Percentiles rank a stretch among this genome's conserved stretches.
phyloP scores from a whole-genome alignment of 1,140 invertebrate genomes.

The Physella acuta region DNA sequence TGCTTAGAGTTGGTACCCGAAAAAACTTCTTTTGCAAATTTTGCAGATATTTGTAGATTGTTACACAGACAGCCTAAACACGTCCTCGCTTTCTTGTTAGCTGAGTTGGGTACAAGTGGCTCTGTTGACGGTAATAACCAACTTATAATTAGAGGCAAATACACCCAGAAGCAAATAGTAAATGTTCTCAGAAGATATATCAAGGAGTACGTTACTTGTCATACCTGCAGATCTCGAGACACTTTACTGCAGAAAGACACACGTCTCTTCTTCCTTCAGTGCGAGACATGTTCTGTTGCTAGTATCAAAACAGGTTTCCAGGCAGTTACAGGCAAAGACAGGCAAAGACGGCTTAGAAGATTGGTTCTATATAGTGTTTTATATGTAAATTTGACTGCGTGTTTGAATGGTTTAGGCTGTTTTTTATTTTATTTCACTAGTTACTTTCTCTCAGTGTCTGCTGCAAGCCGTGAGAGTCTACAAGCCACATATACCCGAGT shows the following conservation, averaged over 20 bases:
- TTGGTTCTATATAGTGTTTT: neutral
- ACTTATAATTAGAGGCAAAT: conserved; percentile 97
- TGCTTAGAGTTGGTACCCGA: conserved; percentile 96
- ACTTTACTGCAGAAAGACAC: conserved; percentile 99
- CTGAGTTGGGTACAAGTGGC: conserved; percentile 94
- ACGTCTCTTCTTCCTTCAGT: conserved; percentile 97
- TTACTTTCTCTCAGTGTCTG: no score
- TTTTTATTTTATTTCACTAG: neutral
- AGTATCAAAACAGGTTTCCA: conserved; percentile 99
- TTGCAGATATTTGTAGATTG: conserved; percentile 87
- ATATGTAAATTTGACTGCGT: neutral
- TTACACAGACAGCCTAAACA: conserved; percentile 97
- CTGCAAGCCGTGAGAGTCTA: neutral
- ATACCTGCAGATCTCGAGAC: conserved; percentile 97
- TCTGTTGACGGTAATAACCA: conserved; percentile 84
- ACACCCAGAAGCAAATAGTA: conserved; percentile 99
- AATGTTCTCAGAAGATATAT: conserved; percentile 94
- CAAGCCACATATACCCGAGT: neutral
- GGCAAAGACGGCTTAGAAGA: conserved; percentile 83
- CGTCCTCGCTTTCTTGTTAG: conserved; percentile 94
- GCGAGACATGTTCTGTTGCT: conserved; percentile 97
- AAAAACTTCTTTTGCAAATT: conserved; percentile 99
- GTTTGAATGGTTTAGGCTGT: neutral
- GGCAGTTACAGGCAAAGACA: conserved; percentile 94
- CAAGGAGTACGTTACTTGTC: conserved; percentile 99